Conservation (phyloP, 1,140 invertebrate genomes). For the Ceratina japonica region DNA sequence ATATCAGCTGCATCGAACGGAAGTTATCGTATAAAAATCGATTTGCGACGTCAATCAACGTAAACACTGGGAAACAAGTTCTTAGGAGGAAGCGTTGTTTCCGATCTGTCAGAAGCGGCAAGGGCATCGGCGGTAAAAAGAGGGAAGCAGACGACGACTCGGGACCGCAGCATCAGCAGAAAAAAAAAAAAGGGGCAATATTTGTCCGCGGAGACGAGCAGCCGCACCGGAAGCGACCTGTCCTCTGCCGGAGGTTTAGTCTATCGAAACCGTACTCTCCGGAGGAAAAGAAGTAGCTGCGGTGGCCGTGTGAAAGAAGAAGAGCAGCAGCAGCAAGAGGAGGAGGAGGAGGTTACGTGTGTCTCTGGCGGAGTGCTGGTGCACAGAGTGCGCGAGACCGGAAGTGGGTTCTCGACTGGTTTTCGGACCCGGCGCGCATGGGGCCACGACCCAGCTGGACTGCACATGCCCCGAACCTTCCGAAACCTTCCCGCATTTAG, state of each 20-base stretch:
- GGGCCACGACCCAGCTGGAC: constrained; percentile 58
- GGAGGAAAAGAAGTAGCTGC: neutral
- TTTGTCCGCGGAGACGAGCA: constrained; percentile 8
- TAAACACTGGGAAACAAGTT: no score
- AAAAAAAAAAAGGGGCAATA: neutral
- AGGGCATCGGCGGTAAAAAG: neutral
- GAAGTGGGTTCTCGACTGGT: constrained; percentile 71
- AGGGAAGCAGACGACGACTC: neutral
- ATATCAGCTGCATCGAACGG: no score
- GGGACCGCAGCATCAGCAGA: no score
- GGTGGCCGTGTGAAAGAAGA: neutral
- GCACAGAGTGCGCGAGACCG: constrained; percentile 49
- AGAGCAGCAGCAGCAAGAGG: neutral
- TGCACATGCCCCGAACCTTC: constrained; percentile 59
- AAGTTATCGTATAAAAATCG: no score
- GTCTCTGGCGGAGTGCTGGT: constrained; percentile 54
- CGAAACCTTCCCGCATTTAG: constrained; percentile 31
- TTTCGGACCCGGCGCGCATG: constrained; percentile 48
- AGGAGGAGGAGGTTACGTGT: constrained; percentile 30
- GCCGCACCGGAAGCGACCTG: constrained; percentile 14
- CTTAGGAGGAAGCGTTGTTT: neutral
- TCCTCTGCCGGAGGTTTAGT: neutral
- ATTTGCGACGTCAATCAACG: no score
- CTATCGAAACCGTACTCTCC: constrained; percentile 4
- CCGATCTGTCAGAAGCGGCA: neutral